Base-by-base conservation (phyloP, 2,888 invertebrate genomes). In the Spisula subtruncata region DNA sequence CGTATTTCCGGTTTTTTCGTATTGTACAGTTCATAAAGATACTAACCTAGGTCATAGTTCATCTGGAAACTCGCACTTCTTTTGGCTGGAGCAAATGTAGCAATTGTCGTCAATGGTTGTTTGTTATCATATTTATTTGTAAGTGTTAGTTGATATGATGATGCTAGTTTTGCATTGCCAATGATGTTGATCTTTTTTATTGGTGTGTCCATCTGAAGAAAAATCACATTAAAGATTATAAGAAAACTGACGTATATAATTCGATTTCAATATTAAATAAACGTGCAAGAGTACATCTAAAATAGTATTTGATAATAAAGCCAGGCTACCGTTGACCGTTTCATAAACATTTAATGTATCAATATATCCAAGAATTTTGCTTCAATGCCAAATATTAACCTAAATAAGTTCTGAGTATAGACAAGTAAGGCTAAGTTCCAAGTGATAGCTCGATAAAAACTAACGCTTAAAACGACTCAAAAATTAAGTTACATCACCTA, bases 181-280 rank as follows among this genome's bases (percentile, higher is more conserved):
- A 86, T 86, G 25, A 94, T 91, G n/a, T 91, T 90, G 71, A 95
- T 90, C 20, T 93, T 92, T 86, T 94, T 94, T 54, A 94, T 86
- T 81, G 94, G 95, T 0, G 93, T 93, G 25, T 85, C 86, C 54
- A 94, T 84, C 95, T 95, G 89, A 54, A 60, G 79, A 75, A n/a
- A 60, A 18, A 18, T 5, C 25, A 60, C 20, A 8, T 60, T 18
- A 2, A 25, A 1, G 25, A 25, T 18, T 60, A 20, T 60, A 60
- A 6, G n/a, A 60, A 60, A 4, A 8, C 4, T 5, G 8, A 41
- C 41, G 12, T 60, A 25, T 25, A 20, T 16, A n/a, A 20, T 60
- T 60, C 10, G n/a, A 25, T 8, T 8, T 18, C n/a, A n/a, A n/a
- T 60, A 8, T 60, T n/a, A 60, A n/a, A 60, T 25, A n/a, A n/a